Base-by-base conservation (phyloP, 1,140 invertebrate species). In the Sesamia nonagrioides region DNA sequence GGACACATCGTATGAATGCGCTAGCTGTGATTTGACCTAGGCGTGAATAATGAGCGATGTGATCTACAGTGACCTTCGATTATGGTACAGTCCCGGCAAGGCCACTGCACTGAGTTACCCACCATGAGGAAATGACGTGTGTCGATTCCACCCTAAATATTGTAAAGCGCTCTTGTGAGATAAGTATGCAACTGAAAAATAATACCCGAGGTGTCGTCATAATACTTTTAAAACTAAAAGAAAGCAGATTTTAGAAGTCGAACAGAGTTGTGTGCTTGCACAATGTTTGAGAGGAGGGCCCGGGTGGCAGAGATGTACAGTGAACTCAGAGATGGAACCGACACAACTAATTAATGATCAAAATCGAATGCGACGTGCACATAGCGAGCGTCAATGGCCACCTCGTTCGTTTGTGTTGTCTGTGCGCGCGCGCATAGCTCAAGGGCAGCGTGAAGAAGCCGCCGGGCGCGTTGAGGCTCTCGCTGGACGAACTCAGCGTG, bases 351-450 rank as follows among this genome's bases (percentile, higher is more conserved):
- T 37, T 83, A 82, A 86, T 86, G 85, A 86, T 77, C 68, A 75
- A 79, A 60, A 82, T 73, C 60, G 71, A 83, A 82, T 84, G 85
- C 85, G 86, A 81, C 87, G 89, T 88, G 89, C 87, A 86, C 82
- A 81, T 89, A 87, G 83, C 85, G 88, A 87, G 83, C 85, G 87
- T 80, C 82, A 87, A 84, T 83, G 80, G 81, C 85, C 84, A 96
- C 96, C 96, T 96, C 93, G 95, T 95, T 90, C 96, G 95, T 90
- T 96, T 96, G 89, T 96, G 96, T 78, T 96, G 95, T 85, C 95
- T 95, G 91, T 96, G 95, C 89, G 95, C 95, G 84, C 96, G 95
- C 89, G 95, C 95, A 90, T 96, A 96, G 88, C 95, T 96, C 88
- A 96, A 92, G 75, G 96, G 96, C 90, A 96, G 94, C 86, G 96